phyloP scores from a whole-genome alignment of 2,888 invertebrate genomes.

The Ochlodes sylvanus region DNA sequence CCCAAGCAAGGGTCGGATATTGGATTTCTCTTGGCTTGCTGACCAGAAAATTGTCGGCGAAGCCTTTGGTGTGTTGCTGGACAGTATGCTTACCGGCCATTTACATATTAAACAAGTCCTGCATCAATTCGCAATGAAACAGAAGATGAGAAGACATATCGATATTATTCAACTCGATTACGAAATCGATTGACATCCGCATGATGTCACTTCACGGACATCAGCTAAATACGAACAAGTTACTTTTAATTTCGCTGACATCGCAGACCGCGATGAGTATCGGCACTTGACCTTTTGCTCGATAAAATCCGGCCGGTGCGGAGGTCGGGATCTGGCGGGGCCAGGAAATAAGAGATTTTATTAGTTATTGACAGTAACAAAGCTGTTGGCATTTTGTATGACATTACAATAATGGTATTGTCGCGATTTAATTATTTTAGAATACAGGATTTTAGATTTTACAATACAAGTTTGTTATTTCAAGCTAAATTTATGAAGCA shows the following conservation, averaged over 20 bases:
- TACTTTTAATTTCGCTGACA: slow-evolving; percentile 70
- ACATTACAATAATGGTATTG: neutral
- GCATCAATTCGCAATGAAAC: too few relatives aligned
- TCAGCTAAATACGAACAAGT: slow-evolving; percentile 54
- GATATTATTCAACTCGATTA: slow-evolving; percentile 21
- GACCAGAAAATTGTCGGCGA: too few relatives aligned
- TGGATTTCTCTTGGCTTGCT: too few relatives aligned
- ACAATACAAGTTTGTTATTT: too few relatives aligned
- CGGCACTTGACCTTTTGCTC: slow-evolving; percentile 73
- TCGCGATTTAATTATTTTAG: neutral
- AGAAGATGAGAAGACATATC: slow-evolving; percentile 30
- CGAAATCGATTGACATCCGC: slow-evolving; percentile 22
- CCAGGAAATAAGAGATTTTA: slow-evolving; percentile 49
- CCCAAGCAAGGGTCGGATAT: too few relatives aligned
- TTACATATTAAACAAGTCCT: too few relatives aligned
- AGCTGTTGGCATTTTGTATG: neutral
- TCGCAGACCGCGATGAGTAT: slow-evolving; percentile 73
- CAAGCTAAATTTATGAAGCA: too few relatives aligned
- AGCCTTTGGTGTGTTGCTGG: too few relatives aligned
- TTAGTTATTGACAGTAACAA: slow-evolving; percentile 12
- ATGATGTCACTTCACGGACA: slow-evolving; percentile 31
- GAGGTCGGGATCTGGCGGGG: slow-evolving; percentile 62
- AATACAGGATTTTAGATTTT: too few relatives aligned
- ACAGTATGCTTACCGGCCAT: too few relatives aligned
- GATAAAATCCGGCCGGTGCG: slow-evolving; percentile 70